Conservation (phyloP, 2,888 invertebrate genomes). For the Odontomyia ornata region DNA sequence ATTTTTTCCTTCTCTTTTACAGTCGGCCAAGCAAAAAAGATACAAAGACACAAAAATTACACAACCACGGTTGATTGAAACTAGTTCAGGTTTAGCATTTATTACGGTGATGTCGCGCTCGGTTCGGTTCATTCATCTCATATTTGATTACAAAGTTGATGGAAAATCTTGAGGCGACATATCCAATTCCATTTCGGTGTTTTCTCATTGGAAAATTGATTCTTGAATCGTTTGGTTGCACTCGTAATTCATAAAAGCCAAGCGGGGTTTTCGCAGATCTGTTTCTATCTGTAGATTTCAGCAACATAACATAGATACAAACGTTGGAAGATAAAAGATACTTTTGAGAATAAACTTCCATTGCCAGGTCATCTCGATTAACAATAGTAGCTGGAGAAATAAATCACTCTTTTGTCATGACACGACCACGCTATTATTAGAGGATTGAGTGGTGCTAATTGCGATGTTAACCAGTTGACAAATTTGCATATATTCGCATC, state of each 20-base stretch:
- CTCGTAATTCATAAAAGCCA: background rate
- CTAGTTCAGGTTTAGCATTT: conserved; percentile 14
- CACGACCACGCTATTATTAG: background rate
- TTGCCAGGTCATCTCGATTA: background rate
- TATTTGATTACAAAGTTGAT: background rate
- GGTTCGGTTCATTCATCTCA: background rate
- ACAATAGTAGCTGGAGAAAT: background rate
- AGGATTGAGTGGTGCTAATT: background rate
- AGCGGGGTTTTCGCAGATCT: no score
- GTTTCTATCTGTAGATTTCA: no score
- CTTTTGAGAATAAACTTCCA: background rate
- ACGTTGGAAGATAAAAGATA: background rate
- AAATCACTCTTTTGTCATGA: background rate
- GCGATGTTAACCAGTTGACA: background rate
- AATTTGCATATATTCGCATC: background rate
- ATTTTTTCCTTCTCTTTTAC: no score
- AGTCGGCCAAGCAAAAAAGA: background rate
- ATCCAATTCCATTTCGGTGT: background rate
- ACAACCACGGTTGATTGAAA: background rate
- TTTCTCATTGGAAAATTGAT: background rate
- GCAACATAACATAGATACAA: background rate
- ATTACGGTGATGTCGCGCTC: background rate
- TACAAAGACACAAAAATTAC: conserved; percentile 2
- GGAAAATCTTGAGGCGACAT: background rate
- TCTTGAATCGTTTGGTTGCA: background rate